Base-by-base conservation (phyloP, 1,140 invertebrate species). In the Aphidius ervi region DNA sequence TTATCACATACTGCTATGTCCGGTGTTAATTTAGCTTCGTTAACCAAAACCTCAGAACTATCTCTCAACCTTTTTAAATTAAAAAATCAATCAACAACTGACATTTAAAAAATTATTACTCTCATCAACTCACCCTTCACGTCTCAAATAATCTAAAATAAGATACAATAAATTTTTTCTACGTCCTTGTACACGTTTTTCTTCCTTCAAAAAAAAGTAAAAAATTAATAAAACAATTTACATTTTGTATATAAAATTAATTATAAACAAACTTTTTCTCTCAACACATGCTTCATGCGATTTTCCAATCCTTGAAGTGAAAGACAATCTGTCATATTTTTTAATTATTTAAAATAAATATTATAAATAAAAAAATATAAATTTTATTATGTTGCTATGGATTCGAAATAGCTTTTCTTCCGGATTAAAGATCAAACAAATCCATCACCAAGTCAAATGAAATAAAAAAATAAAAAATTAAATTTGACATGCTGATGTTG, bases 1-100 rank as follows among this genome's bases (percentile, higher is more conserved):
- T 97, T 97, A 67, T 97, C 94, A 78, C 94, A 97, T 1, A 96
- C 82, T 69, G 87, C 81, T 77, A 87, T 88, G 41, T 85, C 82
- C 1, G 83, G 74, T 2, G 82, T 70, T 31, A 94, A 79, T 20
- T 85, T 81, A 1, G 90, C 89, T 78, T 95, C 93, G 16, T 77
- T 77, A 10, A 77, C 75, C 46, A 93, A 77, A 3, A 75, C 70
- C 9, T 87, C 82, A 0, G 85, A 85, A 2, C 86, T 83, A 53
- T 86, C 81, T 23, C 82, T 48, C 9, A 62, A 54, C 20, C 59
- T 64, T 60, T 9, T 56, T 41, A 5, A 40, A 39, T 10, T 41
- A 6, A 37, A 58, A 37, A 48, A 56, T 58, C 5, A 37, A 41
- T 46, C 56, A 62, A 59, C 9, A 37, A 56, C 46, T 46, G 20